phyloP scores from a whole-genome alignment of 2,113 vertebrate species.

The Chamaea fasciata region DNA sequence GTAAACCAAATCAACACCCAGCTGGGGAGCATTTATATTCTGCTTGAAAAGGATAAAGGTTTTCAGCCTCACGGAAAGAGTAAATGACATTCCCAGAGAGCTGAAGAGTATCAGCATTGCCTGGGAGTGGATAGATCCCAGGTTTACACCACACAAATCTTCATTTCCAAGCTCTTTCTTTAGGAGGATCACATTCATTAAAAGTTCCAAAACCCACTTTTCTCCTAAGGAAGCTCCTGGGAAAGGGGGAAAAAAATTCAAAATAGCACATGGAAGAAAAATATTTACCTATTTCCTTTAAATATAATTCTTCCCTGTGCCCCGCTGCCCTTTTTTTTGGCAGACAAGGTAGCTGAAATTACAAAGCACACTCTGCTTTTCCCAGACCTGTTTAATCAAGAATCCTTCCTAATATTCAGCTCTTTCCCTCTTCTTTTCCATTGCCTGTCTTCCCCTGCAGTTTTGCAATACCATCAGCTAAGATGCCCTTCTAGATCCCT shows the following conservation, averaged over 20 bases:
- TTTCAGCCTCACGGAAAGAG: neutral
- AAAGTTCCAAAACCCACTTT: neutral
- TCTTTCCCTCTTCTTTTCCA: slow-evolving; percentile 56
- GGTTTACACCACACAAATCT: neutral
- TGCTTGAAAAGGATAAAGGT: neutral
- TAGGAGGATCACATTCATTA: neutral
- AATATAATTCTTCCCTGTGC: neutral
- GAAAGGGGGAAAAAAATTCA: neutral
- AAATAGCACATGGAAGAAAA: neutral
- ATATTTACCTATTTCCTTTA: neutral
- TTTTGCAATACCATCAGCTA: slow-evolving; percentile 68
- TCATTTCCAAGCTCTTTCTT: neutral
- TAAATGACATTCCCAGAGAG: neutral
- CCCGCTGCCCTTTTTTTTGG: neutral
- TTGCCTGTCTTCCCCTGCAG: slow-evolving; percentile 68
- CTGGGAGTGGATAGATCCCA: neutral
- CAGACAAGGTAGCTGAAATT: slow-evolving; percentile 52
- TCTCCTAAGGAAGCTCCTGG: neutral
- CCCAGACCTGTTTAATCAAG: slow-evolving; percentile 5
- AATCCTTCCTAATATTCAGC: slow-evolving; percentile 42
- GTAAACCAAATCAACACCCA: neutral
- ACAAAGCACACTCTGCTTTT: neutral
- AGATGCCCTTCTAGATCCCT: slow-evolving; percentile 75
- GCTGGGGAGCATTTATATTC: neutral
- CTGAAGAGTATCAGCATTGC: neutral